Percentiles rank a stretch among this genome's conserved stretches.
Conservation (phyloP, 2,113 vertebrate genomes). For the Bagarius yarrelli region DNA sequence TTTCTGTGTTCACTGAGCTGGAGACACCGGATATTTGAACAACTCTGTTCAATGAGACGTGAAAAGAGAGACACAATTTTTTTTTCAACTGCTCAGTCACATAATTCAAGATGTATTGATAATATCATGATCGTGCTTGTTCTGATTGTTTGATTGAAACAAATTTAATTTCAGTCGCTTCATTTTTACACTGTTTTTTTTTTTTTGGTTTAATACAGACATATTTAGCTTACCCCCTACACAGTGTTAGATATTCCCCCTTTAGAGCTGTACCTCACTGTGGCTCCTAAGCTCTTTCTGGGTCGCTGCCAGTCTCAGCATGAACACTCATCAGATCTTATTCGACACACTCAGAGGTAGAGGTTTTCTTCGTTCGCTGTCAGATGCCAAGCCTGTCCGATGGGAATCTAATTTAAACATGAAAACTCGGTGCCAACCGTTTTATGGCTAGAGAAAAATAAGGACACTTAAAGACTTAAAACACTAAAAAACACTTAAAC, state of each 20-base stretch:
- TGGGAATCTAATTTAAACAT: conserved; percentile 66
- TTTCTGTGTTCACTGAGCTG: not conserved
- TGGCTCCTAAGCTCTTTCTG: conserved; percentile 26
- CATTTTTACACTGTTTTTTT: no score
- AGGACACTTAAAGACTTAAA: conserved; percentile 48
- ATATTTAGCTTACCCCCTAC: not conserved
- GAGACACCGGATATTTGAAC: conserved; percentile 14
- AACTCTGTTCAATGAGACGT: conserved; percentile 15
- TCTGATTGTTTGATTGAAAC: no score
- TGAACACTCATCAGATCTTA: conserved; percentile 34
- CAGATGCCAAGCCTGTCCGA: conserved; percentile 42
- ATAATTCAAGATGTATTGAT: not conserved
- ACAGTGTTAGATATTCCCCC: conserved; percentile 3
- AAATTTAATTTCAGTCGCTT: not conserved
- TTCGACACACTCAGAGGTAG: conserved; percentile 50
- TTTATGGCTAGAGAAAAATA: conserved; percentile 47
- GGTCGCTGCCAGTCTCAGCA: conserved; percentile 8
- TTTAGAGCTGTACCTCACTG: not conserved
- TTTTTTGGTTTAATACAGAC: not conserved
- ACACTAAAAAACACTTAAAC: not conserved
- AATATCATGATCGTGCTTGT: not conserved
- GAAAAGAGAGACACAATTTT: not conserved
- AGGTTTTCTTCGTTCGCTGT: conserved; percentile 50
- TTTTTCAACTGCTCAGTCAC: not conserved
- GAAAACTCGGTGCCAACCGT: conserved; percentile 54